Base-by-base conservation (phyloP, 1,140 invertebrate genomes). In the Scaptomyza pallida region DNA sequence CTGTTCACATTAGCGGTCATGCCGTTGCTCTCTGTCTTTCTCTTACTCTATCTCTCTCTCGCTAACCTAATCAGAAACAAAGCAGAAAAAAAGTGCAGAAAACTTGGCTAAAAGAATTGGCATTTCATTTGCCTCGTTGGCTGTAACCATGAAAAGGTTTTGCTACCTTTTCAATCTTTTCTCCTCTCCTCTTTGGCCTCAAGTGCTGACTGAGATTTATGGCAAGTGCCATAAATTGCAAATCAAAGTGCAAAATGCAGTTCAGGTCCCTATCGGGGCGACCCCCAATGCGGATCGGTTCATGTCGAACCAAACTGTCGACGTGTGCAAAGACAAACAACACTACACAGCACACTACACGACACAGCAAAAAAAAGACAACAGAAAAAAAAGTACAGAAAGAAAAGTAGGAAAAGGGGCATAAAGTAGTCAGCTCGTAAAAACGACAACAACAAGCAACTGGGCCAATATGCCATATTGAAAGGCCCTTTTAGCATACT, bases 171-270 rank as follows among this genome's bases (percentile, higher is more conserved):
- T 26, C 5, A 4, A 4, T 26, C 48, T 77, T 65, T 73, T n/a
- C 9, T 5, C 15, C 43, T 19, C 15, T 50, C 1, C 9, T 44
- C 19, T 45, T 44, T 70, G 23, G 43, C 26, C 37, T 26, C 37
- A 65, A 71, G 68, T 57, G 68, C 68, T 71, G 61, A 65, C 61
- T 71, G 61, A 71, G 61, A 71, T 71, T 71, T 71, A 71, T 71
- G 68, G 67, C 51, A 50, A 64, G 50, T 70, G 67, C 44, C 33
- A 37, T 37, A 70, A 35, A 63, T 50, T 63, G 60, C 60, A 69
- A 51, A 70, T 37, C 44, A 70, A 43, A 63, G 60, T 63, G 60
- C 60, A 69, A 51, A 70, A 62, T 64, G 67, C 43, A 40, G 35
- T 59, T 47, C 51, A 48, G 37, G 52, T 55, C 52, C 52, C 52